A percentile compares a stretch with the other conserved stretches of the same genome.
phyloP scores from a whole-genome alignment of 2,888 invertebrate species.

The Hesperia comma region DNA sequence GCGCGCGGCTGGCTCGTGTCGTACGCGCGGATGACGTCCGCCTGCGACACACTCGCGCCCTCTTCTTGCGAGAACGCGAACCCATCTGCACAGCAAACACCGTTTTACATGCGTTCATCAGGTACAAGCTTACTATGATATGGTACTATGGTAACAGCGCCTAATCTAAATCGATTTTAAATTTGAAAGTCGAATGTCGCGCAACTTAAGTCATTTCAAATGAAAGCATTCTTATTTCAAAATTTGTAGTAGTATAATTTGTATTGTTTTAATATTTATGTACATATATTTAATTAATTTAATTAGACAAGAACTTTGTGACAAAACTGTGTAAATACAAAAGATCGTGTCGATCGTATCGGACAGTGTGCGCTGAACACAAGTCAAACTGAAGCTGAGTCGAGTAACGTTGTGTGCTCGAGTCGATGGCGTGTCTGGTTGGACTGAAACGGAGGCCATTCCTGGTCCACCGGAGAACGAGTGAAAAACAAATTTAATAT shows the following conservation, averaged over 20 bases:
- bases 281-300: background rate
- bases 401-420: conserved; percentile 1
- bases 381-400: conserved; percentile 2
- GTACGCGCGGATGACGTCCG: conserved; percentile 97
- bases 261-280: conserved; percentile 4
- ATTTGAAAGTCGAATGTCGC: background rate
- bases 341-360: background rate
- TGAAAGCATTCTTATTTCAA: conserved; percentile 6
- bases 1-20: conserved; percentile 95
- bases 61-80: conserved; percentile 99
- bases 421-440: background rate
- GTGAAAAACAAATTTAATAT: too few species aligned
- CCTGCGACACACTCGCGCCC: conserved; percentile 96
- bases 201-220: conserved; percentile 7
- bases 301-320: background rate
- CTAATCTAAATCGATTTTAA: conserved; percentile 2
- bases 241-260: background rate
- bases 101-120: conserved; percentile 15
- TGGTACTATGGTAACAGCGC: conserved; percentile 4
- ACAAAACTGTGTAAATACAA: background rate
- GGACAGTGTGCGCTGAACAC: conserved; percentile 4
- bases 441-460: conserved; percentile 6
- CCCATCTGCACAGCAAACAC: conserved; percentile 88
- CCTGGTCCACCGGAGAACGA: background rate
- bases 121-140: background rate